These are phyloP conservation scores for Trachops cirrhosus DNA, from an alignment of 2,797 vertebrate genomes.

Conservation along the genomic window DNA sequence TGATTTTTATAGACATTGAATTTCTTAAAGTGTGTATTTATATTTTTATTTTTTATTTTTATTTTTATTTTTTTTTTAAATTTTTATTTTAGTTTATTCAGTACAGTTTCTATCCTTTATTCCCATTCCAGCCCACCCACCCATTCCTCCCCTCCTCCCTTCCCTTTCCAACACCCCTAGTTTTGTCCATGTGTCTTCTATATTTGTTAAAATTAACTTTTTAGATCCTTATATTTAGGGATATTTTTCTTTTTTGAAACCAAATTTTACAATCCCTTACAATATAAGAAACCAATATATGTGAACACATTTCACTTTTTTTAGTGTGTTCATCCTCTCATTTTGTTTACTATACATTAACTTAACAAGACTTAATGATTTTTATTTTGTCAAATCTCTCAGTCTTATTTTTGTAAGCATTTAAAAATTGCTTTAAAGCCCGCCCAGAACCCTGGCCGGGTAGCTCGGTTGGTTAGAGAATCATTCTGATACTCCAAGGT, in stretches of 20 bases:
- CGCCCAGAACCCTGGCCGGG: neutral
- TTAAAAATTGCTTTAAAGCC: neutral
- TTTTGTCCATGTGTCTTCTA: no score
- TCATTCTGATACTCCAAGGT: no score
- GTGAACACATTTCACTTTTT: neutral
- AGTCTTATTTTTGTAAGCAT: neutral
- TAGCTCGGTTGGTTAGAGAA: no score
- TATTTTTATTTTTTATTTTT: neutral
- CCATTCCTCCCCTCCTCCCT: no score
- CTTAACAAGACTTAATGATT: neutral
- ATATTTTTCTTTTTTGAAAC: neutral
- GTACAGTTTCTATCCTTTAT: no score
- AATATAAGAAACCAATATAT: neutral
- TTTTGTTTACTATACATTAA: neutral
- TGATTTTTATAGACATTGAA: neutral
- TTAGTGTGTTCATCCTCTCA: neutral
- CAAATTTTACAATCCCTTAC: neutral
- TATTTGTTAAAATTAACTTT: neutral
- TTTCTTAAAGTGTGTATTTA: neutral
- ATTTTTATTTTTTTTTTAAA: no score
- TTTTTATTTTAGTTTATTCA: no score
- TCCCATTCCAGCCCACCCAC: no score
- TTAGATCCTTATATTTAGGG: neutral
- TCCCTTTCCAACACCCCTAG: no score
- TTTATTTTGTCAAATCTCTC: neutral